phyloP scores from a whole-genome alignment of 2,113 vertebrate species.

The Atractosteus spatula region DNA sequence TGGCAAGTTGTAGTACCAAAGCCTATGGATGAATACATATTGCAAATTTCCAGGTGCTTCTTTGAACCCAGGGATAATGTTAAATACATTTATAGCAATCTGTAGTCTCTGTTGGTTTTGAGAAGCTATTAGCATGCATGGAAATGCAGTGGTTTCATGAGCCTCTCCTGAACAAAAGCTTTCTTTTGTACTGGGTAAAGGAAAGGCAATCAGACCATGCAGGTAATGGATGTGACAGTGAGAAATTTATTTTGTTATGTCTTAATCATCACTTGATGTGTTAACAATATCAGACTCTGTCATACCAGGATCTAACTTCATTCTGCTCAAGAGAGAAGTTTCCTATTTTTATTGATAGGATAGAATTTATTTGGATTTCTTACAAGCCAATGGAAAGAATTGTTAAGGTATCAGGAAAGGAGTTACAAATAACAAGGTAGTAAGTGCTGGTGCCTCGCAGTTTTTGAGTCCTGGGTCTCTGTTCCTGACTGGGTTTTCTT shows the following conservation, averaged over 20 bases:
- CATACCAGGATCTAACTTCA: slow-evolving; percentile 40
- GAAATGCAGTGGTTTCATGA: not conserved
- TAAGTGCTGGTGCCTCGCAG: too few relatives aligned
- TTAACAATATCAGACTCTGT: slow-evolving; percentile 60
- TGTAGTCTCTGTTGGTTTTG: slow-evolving; percentile 37
- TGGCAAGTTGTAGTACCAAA: slow-evolving; percentile 66
- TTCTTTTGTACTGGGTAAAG: slow-evolving; percentile 32
- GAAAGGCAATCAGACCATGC: slow-evolving; percentile 42
- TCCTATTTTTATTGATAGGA: too few relatives aligned
- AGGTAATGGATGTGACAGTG: slow-evolving; percentile 64
- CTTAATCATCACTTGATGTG: slow-evolving; percentile 73
- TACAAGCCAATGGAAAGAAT: too few relatives aligned
- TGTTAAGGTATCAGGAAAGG: too few relatives aligned
- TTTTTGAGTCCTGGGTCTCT: too few relatives aligned
- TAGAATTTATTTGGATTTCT: too few relatives aligned
- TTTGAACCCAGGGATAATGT: slow-evolving; percentile 35
- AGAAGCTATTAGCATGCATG: slow-evolving; percentile 22
- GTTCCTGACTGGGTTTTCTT: too few relatives aligned
- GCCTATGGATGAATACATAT: slow-evolving; percentile 51
- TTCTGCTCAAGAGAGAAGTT: slow-evolving; percentile 19
- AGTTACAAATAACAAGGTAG: too few relatives aligned
- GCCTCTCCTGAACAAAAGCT: slow-evolving; percentile 8
- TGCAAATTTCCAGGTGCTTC: slow-evolving; percentile 19
- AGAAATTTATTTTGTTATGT: slow-evolving; percentile 68
- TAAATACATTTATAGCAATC: slow-evolving; percentile 46